phyloP scores from a whole-genome alignment of 2,113 vertebrate species.

The Mastomys coucha region DNA sequence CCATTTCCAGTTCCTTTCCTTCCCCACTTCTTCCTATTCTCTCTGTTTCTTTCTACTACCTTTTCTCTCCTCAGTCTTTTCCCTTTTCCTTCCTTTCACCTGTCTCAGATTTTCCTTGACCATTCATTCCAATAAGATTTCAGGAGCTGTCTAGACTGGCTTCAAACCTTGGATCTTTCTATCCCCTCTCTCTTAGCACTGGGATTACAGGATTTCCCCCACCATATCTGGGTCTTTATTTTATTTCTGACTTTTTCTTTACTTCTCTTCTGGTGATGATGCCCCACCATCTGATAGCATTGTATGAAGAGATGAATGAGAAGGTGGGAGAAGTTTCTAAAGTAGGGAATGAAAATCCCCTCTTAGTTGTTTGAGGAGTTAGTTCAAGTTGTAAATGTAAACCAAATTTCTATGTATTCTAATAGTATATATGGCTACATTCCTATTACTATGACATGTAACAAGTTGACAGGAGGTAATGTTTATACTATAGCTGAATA shows the following conservation, averaged over 20 bases:
- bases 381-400: slow-evolving; percentile 26
- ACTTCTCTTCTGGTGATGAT: slow-evolving; percentile 12
- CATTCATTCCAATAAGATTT: not conserved
- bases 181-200: no score
- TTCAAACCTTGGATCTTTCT: no score
- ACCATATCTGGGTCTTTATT: not conserved
- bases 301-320: not conserved
- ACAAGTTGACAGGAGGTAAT: slow-evolving; percentile 7
- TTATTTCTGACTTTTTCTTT: not conserved
- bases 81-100: not conserved
- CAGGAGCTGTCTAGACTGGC: not conserved
- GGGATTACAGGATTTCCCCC: not conserved
- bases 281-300: not conserved
- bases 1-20: not conserved
- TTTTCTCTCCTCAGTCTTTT: not conserved
- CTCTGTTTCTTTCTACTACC: not conserved
- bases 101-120: not conserved
- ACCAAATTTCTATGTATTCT: not conserved
- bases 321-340: not conserved
- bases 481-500: not conserved
- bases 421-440: not conserved
- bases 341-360: not conserved
- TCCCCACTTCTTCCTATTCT: not conserved
- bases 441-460: not conserved
- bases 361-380: not conserved